Conservation (phyloP, 2,113 vertebrate genomes). For the Loxodonta africana region DNA sequence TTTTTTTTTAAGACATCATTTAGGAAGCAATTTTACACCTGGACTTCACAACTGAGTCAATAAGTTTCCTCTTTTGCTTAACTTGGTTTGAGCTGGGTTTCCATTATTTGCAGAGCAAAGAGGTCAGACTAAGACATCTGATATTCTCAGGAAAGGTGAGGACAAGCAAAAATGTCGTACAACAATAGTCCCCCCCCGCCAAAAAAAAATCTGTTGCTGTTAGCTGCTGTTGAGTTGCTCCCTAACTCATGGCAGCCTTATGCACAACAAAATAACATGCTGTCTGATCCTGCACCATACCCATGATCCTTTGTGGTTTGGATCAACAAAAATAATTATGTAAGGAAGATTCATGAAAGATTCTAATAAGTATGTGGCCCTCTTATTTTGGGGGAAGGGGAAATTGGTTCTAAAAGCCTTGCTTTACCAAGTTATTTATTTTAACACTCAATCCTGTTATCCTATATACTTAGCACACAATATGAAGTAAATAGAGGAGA, state of each 20-base stretch:
- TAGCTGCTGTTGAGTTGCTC: not conserved
- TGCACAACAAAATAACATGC: not conserved
- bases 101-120: constrained; percentile 29
- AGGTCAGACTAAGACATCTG: not conserved
- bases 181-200: not conserved
- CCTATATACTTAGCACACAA: not conserved
- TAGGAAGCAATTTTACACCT: not conserved
- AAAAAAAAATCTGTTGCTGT: not conserved
- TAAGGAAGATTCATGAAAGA: not conserved
- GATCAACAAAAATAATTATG: not conserved
- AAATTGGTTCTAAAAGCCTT: not conserved
- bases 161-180: not conserved
- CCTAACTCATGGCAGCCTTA: not conserved
- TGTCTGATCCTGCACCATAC: not conserved
- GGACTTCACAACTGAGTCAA: not conserved
- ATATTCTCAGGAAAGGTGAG: constrained; percentile 29
- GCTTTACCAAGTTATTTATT: not conserved
- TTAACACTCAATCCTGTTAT: not conserved
- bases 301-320: not conserved
- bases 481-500: not conserved
- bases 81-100: not conserved
- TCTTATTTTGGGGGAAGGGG: not conserved
- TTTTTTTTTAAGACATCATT: not conserved
- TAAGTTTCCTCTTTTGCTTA: not conserved
- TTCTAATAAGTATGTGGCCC: not conserved